These are phyloP conservation scores for Leptobrachium ailaonicum DNA, from an alignment of 2,113 vertebrate genomes.

Conservation along the genomic window DNA sequence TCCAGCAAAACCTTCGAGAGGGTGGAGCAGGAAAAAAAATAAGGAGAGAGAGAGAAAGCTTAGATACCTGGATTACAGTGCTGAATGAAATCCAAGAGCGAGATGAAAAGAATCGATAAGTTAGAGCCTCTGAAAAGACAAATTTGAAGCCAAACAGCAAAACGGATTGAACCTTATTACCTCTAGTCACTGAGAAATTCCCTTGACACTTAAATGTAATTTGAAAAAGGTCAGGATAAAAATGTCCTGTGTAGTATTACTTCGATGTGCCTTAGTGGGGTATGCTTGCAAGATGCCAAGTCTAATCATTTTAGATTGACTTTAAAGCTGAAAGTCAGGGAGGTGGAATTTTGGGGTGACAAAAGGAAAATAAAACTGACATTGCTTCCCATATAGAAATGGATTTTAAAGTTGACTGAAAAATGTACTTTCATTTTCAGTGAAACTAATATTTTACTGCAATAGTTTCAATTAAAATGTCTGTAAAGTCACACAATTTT, in stretches of 20 bases:
- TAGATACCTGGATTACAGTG: slow-evolving; percentile 70
- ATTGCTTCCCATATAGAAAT: background rate
- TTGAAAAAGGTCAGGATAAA: slow-evolving; percentile 79
- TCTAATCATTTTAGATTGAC: slow-evolving; percentile 75
- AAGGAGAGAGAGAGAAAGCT: slow-evolving; percentile 54
- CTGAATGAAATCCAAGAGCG: slow-evolving; percentile 66
- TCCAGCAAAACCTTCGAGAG: slow-evolving; percentile 64
- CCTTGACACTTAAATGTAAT: slow-evolving; percentile 76
- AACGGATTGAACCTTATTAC: slow-evolving; percentile 79
- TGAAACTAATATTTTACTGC: background rate
- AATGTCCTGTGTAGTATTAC: slow-evolving; percentile 69
- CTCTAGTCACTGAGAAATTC: slow-evolving; percentile 77
- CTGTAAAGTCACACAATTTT: too few species aligned
- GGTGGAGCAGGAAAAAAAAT: slow-evolving; percentile 16
- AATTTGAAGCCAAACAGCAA: slow-evolving; percentile 75
- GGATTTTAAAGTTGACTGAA: background rate
- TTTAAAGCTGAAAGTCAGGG: slow-evolving; percentile 64
- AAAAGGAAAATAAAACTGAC: slow-evolving; percentile 54
- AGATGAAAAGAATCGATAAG: slow-evolving; percentile 75
- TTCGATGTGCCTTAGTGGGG: slow-evolving; percentile 71
- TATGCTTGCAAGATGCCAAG: slow-evolving; percentile 67
- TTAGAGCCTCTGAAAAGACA: slow-evolving; percentile 65
- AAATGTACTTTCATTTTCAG: background rate
- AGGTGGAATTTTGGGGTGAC: slow-evolving; percentile 60
- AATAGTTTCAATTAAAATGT: background rate